Evolutionary conservation across 2,797 vertebrate species (phyloP), one percentile per base, ranked within the genome.

Genomic region (Falco biarmicus): DNA sequence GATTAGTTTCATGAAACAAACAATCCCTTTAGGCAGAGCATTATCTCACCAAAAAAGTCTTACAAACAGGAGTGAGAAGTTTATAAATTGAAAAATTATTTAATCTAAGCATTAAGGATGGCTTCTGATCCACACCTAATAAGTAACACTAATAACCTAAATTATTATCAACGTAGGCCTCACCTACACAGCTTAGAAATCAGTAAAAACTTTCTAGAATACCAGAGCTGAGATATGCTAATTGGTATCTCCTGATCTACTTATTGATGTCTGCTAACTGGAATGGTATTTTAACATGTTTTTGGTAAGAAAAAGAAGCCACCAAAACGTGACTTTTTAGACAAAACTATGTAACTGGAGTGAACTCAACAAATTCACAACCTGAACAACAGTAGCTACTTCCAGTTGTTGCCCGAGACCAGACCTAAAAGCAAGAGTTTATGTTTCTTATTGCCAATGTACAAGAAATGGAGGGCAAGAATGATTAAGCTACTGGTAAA

Each of bases 401-500:
- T 59, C 22, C 21, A 87, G 34, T 5, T 57, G 34, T 13, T 64
- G 63, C 94, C 17, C 0, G 3, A 87, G 47, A 73, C 11, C 32
- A 54, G 59, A 83, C 9, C 22, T 32, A 76, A 56, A 91, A 29
- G 26, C 31, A 64, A 75, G 43, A 47, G 19, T 37, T 77, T 73
- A 13, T 83, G n/a, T 32, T 37, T 73, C 19, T 77, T 75, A 82
- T 5, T 75, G 54, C 15, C n/a, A 74, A 57, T 2, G 7, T 6
- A 34, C 4, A 92, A 75, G 32, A 77, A 91, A 88, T 3, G 13
- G 21, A 79, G 29, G 41, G 22, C 81, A 96, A 61, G 41, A 93
- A 71, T 73, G 96, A 93, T 80, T 87, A 95, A 96, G 89, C 64
- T 95, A 86, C 28, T 91, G 48, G 80, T 95, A 95, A 21, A 92